A percentile compares a stretch with the other conserved stretches of the same genome.
Conservation (phyloP, 2,797 vertebrate species). For the Anisognathus igniventris region DNA sequence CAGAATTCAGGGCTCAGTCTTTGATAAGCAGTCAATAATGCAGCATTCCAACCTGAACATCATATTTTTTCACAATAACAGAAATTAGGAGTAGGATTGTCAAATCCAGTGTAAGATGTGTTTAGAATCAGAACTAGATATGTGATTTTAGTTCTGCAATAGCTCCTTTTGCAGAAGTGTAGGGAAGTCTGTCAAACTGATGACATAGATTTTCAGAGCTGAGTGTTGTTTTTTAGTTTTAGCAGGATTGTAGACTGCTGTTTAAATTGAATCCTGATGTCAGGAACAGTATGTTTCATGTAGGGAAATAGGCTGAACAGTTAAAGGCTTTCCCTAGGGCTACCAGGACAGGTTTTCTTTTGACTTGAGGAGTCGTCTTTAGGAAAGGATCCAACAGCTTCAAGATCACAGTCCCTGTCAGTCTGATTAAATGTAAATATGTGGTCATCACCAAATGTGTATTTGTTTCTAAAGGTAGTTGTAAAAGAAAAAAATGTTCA, state of each 20-base stretch:
- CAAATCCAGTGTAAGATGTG: neutral
- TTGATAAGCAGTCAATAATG: neutral
- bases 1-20: neutral
- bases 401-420: neutral
- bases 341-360: neutral
- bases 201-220: neutral
- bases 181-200: neutral
- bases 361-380: neutral
- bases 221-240: neutral
- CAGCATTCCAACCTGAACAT: neutral
- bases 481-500: neutral
- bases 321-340: neutral
- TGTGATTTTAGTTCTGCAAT: neutral
- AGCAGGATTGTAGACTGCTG: neutral
- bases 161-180: neutral
- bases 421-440: neutral
- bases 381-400: neutral
- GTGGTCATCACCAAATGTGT: neutral
- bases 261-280: neutral
- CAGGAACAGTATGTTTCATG: neutral
- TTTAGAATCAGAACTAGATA: neutral
- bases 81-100: neutral
- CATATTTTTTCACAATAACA: neutral
- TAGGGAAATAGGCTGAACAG: neutral
- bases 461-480: neutral